These are phyloP conservation scores for Paralinhomoeus sp. DNA, from an alignment of 2,888 invertebrate genomes.

Conservation along the genomic window DNA sequence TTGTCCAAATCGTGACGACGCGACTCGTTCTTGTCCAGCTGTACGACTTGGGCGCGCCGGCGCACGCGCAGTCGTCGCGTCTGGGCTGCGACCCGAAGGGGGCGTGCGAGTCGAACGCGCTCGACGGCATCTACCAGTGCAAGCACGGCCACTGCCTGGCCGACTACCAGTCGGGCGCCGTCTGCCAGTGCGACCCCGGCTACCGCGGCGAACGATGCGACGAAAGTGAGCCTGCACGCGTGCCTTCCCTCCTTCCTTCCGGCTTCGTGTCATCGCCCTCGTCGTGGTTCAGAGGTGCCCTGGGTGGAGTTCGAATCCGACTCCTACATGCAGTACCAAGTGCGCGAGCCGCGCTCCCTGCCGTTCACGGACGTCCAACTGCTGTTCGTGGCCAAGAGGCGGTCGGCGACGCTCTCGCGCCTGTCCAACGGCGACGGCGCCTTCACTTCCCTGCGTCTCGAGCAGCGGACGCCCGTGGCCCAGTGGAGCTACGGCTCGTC, in stretches of 20 bases:
- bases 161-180: constrained; percentile 16
- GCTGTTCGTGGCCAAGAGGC: constrained; percentile 56
- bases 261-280: too few relatives aligned
- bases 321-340: constrained; percentile 13
- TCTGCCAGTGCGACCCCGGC: constrained; percentile 81
- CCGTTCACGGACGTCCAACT: constrained; percentile 61
- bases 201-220: constrained; percentile 49
- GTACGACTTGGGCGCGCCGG: constrained; percentile 81
- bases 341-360: constrained; percentile 9
- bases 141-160: constrained; percentile 21
- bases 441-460: too few relatives aligned
- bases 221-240: constrained; percentile 5
- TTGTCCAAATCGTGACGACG: too few relatives aligned
- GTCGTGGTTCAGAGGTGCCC: constrained; percentile 9
- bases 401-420: constrained; percentile 70
- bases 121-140: constrained; percentile 24
- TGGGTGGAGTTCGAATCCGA: constrained; percentile 20
- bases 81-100: constrained; percentile 80
- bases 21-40: constrained; percentile 34
- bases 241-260: too few relatives aligned
- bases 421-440: constrained; percentile 54
- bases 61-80: constrained; percentile 31
- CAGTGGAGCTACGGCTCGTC: too few relatives aligned
- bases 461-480: too few relatives aligned
- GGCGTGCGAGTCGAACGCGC: constrained; percentile 55